phyloP scores from a whole-genome alignment of 2,888 invertebrate species.

The Patella caerulea region DNA sequence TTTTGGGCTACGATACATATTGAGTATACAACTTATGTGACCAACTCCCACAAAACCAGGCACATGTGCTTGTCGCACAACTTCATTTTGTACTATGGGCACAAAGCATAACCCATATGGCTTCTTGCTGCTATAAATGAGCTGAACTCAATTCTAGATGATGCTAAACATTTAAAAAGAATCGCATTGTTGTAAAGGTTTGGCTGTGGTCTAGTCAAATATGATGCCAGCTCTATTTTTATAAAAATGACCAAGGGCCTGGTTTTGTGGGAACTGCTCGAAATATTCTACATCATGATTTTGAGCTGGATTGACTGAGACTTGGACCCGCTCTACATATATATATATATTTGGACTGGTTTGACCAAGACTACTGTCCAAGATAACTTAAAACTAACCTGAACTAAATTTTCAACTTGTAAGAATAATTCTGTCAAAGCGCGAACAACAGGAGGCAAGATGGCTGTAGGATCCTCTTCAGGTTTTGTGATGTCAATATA shows the following conservation, averaged over 20 bases:
- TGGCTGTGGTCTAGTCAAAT: too few relatives aligned
- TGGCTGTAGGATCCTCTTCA: slow-evolving; percentile 46
- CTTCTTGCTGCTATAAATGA: too few relatives aligned
- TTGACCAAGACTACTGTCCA: background rate
- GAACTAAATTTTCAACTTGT: slow-evolving; percentile 64
- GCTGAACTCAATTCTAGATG: too few relatives aligned
- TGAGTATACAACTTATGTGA: too few relatives aligned
- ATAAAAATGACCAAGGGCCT: background rate
- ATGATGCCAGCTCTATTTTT: background rate
- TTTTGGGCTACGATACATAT: too few relatives aligned
- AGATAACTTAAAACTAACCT: slow-evolving; percentile 39
- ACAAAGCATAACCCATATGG: too few relatives aligned
- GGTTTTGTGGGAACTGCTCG: too few relatives aligned
- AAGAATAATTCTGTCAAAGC: slow-evolving; percentile 69
- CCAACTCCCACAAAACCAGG: too few relatives aligned
- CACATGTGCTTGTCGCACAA: too few relatives aligned
- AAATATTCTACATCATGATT: background rate
- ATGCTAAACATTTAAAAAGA: too few relatives aligned
- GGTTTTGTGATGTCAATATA: slow-evolving; percentile 55
- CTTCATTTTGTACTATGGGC: too few relatives aligned
- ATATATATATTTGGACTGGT: background rate
- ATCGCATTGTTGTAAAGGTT: too few relatives aligned
- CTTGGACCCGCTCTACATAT: background rate
- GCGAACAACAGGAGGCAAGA: slow-evolving; percentile 58
- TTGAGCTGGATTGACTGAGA: background rate